Conservation (phyloP, 2,113 vertebrate species). For the Barbus barbus region DNA sequence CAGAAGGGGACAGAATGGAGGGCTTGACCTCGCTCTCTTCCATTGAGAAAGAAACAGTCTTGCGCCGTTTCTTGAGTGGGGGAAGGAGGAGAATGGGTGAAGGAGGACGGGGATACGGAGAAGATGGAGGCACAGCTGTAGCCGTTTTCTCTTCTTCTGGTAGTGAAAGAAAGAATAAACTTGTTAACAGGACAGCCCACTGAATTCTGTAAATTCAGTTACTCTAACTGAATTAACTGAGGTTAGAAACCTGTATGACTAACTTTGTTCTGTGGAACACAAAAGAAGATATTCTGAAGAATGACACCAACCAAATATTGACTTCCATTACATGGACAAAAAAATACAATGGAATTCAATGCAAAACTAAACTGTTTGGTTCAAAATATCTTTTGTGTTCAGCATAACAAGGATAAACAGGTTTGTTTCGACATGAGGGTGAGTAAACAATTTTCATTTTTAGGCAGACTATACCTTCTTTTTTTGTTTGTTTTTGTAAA, state of each 20-base stretch:
- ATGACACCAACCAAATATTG: too few relatives aligned
- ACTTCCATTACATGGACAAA: neutral
- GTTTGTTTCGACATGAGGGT: too few relatives aligned
- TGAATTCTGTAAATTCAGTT: too few relatives aligned
- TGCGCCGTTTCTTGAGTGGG: slow-evolving; percentile 88
- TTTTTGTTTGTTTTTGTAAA: too few relatives aligned
- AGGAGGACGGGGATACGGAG: slow-evolving; percentile 67
- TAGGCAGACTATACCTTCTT: neutral
- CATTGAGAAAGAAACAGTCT: slow-evolving; percentile 86
- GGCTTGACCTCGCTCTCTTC: slow-evolving; percentile 72
- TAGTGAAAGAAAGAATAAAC: neutral
- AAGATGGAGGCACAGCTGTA: slow-evolving; percentile 47
- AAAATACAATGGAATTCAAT: neutral
- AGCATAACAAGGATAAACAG: neutral
- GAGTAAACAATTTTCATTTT: neutral
- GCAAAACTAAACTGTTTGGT: neutral
- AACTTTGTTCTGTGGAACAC: neutral
- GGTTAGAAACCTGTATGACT: neutral
- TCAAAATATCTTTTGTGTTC: neutral
- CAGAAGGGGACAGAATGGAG: neutral
- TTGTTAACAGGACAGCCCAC: neutral
- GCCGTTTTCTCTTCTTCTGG: slow-evolving; percentile 47
- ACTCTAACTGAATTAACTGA: too few relatives aligned
- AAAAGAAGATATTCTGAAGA: neutral
- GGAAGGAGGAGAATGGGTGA: slow-evolving; percentile 82